A percentile compares a stretch with the other conserved stretches of the same genome.
Conservation (phyloP, 2,113 vertebrate genomes). For the Henicopernis longicauda region DNA sequence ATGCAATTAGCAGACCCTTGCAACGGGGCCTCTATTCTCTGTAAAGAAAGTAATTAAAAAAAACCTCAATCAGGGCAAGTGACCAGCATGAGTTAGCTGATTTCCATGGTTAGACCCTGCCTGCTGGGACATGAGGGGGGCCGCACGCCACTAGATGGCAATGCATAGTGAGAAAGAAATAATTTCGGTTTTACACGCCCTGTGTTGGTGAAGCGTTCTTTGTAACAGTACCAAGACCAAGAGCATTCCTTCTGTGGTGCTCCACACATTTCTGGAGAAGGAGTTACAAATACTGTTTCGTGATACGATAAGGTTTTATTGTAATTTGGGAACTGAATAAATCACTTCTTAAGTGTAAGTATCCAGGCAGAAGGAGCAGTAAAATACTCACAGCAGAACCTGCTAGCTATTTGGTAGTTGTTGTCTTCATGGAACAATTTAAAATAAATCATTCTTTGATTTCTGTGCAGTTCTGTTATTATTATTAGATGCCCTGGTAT, state of each 20-base stretch:
- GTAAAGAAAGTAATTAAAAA: neutral
- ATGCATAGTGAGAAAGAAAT: neutral
- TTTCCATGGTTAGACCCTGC: neutral
- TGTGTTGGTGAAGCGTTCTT: fast-evolving
- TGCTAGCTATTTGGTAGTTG: neutral
- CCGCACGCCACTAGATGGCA: slow-evolving; percentile 30
- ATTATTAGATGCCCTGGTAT: neutral
- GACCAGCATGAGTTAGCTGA: fast-evolving
- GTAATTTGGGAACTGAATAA: neutral
- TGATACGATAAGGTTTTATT: neutral
- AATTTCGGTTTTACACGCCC: fast-evolving
- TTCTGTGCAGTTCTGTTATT: neutral
- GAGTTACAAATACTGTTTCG: neutral
- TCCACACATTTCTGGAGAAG: neutral
- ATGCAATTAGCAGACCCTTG: neutral
- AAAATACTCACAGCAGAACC: neutral
- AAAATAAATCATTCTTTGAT: neutral
- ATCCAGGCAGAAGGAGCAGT: neutral
- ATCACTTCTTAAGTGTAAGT: neutral
- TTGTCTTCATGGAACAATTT: neutral
- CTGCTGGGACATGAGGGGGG: neutral
- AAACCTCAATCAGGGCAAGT: fast-evolving
- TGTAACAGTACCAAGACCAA: fast-evolving
- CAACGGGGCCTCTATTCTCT: neutral
- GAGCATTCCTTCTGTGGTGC: fast-evolving